These are phyloP conservation scores for Nyleta sp. DNA, from an alignment of 2,888 invertebrate species.

Conservation along the genomic window DNA sequence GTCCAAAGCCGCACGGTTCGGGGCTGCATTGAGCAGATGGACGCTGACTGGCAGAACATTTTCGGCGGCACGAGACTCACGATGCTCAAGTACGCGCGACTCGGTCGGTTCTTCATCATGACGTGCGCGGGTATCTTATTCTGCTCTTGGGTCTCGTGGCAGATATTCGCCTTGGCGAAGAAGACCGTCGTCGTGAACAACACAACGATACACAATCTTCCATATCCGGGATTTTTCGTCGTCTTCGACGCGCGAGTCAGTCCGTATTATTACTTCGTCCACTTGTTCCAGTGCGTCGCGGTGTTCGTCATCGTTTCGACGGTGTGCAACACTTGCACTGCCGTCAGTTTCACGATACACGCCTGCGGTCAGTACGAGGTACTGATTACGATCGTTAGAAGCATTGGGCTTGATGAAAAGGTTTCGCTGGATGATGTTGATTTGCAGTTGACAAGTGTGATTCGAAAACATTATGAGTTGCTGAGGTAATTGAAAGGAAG, in stretches of 20 bases:
- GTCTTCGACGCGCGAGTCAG: slow-evolving; percentile 5
- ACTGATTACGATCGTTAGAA: background rate
- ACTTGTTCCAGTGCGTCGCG: slow-evolving; percentile 10
- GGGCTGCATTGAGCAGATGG: slow-evolving; percentile 30
- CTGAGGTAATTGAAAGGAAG: slow-evolving; percentile 2
- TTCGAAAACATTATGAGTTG: slow-evolving; percentile 12
- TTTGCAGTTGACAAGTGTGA: background rate
- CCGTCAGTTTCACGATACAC: slow-evolving; percentile 15
- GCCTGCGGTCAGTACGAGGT: slow-evolving; percentile 29
- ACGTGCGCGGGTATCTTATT: background rate
- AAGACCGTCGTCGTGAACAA: background rate
- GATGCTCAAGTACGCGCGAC: slow-evolving; percentile 27
- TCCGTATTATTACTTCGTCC: slow-evolving; percentile 29
- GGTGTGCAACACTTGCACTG: slow-evolving; percentile 16
- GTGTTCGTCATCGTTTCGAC: background rate
- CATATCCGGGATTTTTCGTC: slow-evolving; percentile 13
- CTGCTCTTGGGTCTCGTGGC: slow-evolving; percentile 15
- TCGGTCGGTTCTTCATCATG: slow-evolving; percentile 4
- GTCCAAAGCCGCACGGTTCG: background rate
- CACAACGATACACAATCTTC: slow-evolving; percentile 21
- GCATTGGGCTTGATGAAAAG: background rate
- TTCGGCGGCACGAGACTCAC: slow-evolving; percentile 1
- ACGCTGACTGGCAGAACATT: slow-evolving; percentile 21
- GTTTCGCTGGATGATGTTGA: background rate
- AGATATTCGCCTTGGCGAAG: slow-evolving; percentile 3